Base-by-base conservation (phyloP, 2,113 vertebrate genomes). In the Polypterus senegalus region DNA sequence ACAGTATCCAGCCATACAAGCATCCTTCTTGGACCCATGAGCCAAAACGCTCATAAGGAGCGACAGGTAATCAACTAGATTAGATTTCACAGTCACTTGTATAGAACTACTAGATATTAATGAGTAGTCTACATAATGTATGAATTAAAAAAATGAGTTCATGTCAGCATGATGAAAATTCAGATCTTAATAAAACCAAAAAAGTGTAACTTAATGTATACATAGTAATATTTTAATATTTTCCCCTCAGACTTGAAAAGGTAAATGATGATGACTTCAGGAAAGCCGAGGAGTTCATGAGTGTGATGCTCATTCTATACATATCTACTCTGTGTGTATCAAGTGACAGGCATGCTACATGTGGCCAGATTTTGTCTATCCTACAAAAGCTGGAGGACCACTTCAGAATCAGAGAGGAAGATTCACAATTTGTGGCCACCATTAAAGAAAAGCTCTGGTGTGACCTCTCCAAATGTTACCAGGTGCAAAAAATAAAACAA, bases 291-390 rank as follows among this genome's bases (percentile, higher is more conserved):
- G 62, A 66, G 48, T 66, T 66, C 9, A 4, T 62, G 6, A 46
- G 57, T 9, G 7, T n/a, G 47, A 64, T 64, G 63, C 49, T 46
- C 27, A 5, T 64, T 9, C 7, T 58, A 49, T 64, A 64, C 63
- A 64, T 55, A 6, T 64, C 63, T 56, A 64, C 63, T 7, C 63
- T 64, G 8, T 64, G 63, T 10, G 47, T 64, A 9, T 59, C 63
- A 4, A 64, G 63, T 48, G 63, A 64, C 2, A 64, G 46, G 47
- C 11, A n/a, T 49, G 47, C 63, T 27, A 64, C 63, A 27, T 58
- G 62, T 9, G 11, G 62, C 7, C 62, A 63, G 11, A 63, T 63
- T 10, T 11, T 63, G 5, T 56, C 62, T 4, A 63, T 63, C 44
- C 62, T 63, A 4, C 6, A n/a, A 1, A 63, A 63, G 27, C 62